Base-by-base conservation (phyloP, 1,140 invertebrate species). In the Sarcophaga peregrina region DNA sequence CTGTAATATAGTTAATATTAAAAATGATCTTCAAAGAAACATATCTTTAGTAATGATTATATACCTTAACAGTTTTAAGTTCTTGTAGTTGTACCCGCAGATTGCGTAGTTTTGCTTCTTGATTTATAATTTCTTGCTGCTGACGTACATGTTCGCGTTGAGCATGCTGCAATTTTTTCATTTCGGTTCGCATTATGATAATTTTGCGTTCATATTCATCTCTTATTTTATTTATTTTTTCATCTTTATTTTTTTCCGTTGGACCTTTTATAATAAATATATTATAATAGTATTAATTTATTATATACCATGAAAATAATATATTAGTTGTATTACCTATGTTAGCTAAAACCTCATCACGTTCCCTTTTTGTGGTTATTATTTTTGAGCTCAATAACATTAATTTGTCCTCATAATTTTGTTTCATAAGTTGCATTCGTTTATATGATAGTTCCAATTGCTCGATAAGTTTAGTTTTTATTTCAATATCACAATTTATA, bases 321-420 rank as follows among this genome's bases (percentile, higher is more conserved):
- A 37, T 37, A 37, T 37, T 37, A 37, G 25, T 37, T n/a, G 15
- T n/a, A 13, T 58, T 58, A 58, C 54, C 62, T 20, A 68, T 89
- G 82, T 87, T 90, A 0, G 95, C 92, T n/a, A 98, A 91, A 0
- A 98, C 95, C 89, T 97, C 97, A 91, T 99, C 98, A 74, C 97
- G 92, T 91, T 99, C 98, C 78, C 96, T 94, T 90, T 98, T 96
- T 0, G 97, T 99, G 84, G 95, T 95, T 84, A 93, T 93, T 75
- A 99, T 99, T 86, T 95, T 95, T 5, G 94, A 93, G 87, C 97
- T 95, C n/a, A 99, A 91, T 75, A 96, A 95, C 58, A 93, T 91
- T n/a, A 99, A 91, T 88, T 99, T 98, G 62, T 98, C 96, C 91
- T 99, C 98, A 91, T 99, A 99, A 86, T 99, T 96, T 83, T 95